A percentile compares a stretch with the other conserved stretches of the same genome.
phyloP scores from a whole-genome alignment of 2,888 invertebrate species.

The Tolmerus cingulatus region DNA sequence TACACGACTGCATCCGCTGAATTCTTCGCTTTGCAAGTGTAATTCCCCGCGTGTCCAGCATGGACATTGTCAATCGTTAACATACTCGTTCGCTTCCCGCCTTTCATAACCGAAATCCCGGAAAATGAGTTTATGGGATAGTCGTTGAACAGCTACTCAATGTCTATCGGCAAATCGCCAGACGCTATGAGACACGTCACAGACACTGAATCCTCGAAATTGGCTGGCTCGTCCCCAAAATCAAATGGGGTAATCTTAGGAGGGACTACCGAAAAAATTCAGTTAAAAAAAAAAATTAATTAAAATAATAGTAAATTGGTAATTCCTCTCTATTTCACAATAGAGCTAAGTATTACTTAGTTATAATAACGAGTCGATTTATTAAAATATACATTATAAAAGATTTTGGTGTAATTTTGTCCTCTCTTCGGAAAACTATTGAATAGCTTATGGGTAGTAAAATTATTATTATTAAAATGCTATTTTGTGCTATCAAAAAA shows the following conservation, averaged over 20 bases:
- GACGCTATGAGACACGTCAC: constrained; percentile 75
- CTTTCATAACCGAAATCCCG: constrained; percentile 67
- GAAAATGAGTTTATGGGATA: constrained; percentile 60
- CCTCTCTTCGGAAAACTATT: too few species aligned
- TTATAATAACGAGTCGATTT: too few species aligned
- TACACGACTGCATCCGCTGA: constrained; percentile 71
- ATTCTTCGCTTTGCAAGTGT: constrained; percentile 78
- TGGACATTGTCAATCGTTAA: constrained; percentile 73
- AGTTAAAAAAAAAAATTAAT: too few species aligned
- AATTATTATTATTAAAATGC: too few species aligned
- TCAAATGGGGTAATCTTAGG: constrained; percentile 73
- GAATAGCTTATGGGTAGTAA: too few species aligned
- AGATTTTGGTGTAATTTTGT: too few species aligned
- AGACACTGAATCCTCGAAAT: constrained; percentile 74
- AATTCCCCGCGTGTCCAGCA: constrained; percentile 76
- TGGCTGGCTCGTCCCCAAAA: constrained; percentile 76
- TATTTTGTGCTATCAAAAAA: too few species aligned
- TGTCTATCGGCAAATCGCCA: constrained; percentile 73
- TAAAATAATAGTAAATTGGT: neutral
- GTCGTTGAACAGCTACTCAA: constrained; percentile 73
- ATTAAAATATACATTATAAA: too few species aligned
- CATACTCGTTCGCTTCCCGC: constrained; percentile 70
- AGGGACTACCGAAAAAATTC: neutral
- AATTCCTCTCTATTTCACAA: neutral
- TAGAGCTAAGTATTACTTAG: too few species aligned